A percentile compares a stretch with the other conserved stretches of the same genome.
Conservation (phyloP, 2,113 vertebrate species). For the Hypanus sabinus region DNA sequence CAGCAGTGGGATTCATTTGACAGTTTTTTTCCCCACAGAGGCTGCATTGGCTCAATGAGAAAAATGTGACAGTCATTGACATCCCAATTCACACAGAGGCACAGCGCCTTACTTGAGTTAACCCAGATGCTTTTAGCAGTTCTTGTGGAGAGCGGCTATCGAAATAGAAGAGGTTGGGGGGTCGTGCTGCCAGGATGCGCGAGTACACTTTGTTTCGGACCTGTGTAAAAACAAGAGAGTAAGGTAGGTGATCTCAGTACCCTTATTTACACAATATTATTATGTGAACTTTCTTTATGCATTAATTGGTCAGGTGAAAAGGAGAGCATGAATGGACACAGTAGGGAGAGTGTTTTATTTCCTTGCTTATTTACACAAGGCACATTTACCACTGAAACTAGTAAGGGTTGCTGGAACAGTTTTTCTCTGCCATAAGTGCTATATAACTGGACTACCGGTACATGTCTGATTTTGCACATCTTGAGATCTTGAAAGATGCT, state of each 20-base stretch:
- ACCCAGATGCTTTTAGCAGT: conserved; percentile 83
- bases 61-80: neutral
- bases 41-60: neutral
- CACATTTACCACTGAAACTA: neutral
- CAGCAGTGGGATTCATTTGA: neutral
- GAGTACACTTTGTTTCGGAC: conserved; percentile 90
- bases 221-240: conserved; percentile 46
- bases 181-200: conserved; percentile 75
- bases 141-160: conserved; percentile 89
- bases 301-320: neutral
- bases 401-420: neutral
- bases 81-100: neutral
- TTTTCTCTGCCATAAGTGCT: neutral
- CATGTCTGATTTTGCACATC: neutral
- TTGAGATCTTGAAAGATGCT: neutral
- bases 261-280: neutral
- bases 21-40: neutral
- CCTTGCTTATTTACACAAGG: no score
- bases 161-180: conserved; percentile 75
- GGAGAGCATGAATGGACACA: neutral
- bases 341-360: neutral
- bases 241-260: neutral
- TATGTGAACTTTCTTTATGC: neutral
- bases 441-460: neutral
- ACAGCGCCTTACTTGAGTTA: conserved; percentile 74